A percentile compares a stretch with the other conserved stretches of the same genome.
Evolutionary conservation across 2,113 vertebrate species (phyloP).

Genomic region (Bufo gargarizans): DNA sequence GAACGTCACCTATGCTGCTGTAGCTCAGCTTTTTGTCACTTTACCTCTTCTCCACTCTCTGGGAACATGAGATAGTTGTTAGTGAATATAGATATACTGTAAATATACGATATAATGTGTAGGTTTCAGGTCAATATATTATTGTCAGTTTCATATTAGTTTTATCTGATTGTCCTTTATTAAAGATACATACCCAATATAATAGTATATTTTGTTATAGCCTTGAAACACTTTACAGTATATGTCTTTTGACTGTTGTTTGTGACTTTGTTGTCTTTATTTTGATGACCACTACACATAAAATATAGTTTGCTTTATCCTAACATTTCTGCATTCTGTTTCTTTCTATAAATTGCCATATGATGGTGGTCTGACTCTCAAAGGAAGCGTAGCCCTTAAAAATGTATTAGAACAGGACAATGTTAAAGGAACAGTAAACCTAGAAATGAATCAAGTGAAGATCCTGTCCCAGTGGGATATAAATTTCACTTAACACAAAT

Average conservation of each 20-base stretch:
- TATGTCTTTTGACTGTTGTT: neutral
- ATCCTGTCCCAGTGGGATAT: no score
- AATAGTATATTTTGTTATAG: neutral
- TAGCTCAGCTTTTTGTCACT: neutral
- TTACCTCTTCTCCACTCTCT: neutral
- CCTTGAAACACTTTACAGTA: neutral
- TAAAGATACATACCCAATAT: neutral
- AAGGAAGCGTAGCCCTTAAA: no score
- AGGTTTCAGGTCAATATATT: constrained; percentile 5
- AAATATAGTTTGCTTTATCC: neutral
- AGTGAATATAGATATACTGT: neutral
- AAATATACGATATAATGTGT: neutral
- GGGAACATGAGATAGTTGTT: neutral
- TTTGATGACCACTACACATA: neutral
- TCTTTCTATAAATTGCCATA: neutral
- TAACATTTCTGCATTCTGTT: neutral
- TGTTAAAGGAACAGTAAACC: no score
- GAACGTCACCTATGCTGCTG: neutral
- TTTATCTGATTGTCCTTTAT: neutral
- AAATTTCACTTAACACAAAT: no score
- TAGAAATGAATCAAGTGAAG: no score
- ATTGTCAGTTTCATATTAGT: neutral
- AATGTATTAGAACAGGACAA: no score
- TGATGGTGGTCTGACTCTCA: neutral
- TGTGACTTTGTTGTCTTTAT: neutral